Conservation (phyloP, 2,888 invertebrate species). For the Panzeria rudis region DNA sequence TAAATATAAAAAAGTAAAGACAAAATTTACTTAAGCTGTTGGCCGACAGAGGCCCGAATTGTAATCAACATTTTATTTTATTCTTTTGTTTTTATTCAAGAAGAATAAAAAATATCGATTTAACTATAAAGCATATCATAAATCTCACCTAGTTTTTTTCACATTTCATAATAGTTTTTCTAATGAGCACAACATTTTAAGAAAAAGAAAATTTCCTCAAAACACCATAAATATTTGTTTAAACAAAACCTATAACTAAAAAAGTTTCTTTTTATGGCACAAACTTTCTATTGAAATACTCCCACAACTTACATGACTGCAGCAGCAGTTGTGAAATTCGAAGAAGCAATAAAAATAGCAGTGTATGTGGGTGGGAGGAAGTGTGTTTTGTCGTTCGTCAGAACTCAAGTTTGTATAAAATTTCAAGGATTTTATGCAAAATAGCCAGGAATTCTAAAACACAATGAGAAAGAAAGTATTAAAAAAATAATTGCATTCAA, state of each 20-base stretch:
- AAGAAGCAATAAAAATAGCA: conserved; percentile 17
- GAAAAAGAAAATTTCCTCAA: neutral
- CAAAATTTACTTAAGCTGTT: too few relatives aligned
- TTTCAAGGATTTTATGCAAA: conserved; percentile 34
- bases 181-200: neutral
- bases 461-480: neutral
- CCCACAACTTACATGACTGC: neutral
- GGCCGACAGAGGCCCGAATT: too few relatives aligned
- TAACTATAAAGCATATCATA: neutral
- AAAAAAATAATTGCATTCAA: neutral
- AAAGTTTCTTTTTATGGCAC: neutral
- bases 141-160: neutral
- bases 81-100: too few relatives aligned
- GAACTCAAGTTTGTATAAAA: neutral
- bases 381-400: too few relatives aligned
- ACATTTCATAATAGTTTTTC: neutral
- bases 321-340: conserved; percentile 14
- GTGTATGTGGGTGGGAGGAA: neutral
- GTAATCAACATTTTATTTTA: too few relatives aligned
- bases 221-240: conserved; percentile 1
- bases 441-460: neutral
- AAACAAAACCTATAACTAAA: neutral
- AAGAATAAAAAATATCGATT: neutral
- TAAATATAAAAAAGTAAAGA: too few relatives aligned
- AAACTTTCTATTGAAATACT: neutral